A percentile compares a stretch with the other conserved stretches of the same genome.
Conservation (phyloP, 2,888 invertebrate species). For the Perizoma flavofasciatum region DNA sequence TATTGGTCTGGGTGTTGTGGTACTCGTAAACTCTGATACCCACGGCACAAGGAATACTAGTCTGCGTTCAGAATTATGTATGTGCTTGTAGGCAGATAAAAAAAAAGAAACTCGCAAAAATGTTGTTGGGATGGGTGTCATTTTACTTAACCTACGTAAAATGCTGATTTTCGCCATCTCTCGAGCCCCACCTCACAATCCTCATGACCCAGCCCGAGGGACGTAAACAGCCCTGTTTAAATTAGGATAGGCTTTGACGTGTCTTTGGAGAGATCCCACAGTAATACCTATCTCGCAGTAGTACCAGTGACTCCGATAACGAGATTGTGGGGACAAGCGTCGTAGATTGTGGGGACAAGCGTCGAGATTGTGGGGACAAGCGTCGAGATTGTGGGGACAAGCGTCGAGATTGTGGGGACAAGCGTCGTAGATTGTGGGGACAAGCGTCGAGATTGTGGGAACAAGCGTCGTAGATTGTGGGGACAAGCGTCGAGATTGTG, state of each 20-base stretch:
- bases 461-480: constrained; percentile 4
- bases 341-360: constrained; percentile 10
- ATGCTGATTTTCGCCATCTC: constrained; percentile 36
- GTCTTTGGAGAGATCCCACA: constrained; percentile 59
- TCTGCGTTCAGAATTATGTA: no score
- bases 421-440: no score
- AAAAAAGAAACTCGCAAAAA: no score
- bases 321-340: constrained; percentile 19
- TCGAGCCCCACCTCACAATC: constrained; percentile 39
- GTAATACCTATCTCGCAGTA: constrained; percentile 19
- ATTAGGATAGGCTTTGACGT: constrained; percentile 80
- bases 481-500: background rate
- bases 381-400: constrained; percentile 20
- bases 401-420: constrained; percentile 20
- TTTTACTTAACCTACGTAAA: background rate
- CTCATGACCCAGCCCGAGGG: constrained; percentile 60
- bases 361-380: constrained; percentile 20
- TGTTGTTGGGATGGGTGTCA: no score
- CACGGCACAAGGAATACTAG: no score
- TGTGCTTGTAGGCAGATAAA: no score
- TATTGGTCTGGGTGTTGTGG: no score
- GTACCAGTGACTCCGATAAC: constrained; percentile 22
- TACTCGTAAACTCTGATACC: no score
- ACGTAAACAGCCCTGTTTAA: constrained; percentile 78
- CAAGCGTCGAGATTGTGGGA: no score